A percentile compares a stretch with the other conserved stretches of the same genome.
phyloP scores from a whole-genome alignment of 1,140 invertebrate species.

The Scaptodrosophila lebanonensis region DNA sequence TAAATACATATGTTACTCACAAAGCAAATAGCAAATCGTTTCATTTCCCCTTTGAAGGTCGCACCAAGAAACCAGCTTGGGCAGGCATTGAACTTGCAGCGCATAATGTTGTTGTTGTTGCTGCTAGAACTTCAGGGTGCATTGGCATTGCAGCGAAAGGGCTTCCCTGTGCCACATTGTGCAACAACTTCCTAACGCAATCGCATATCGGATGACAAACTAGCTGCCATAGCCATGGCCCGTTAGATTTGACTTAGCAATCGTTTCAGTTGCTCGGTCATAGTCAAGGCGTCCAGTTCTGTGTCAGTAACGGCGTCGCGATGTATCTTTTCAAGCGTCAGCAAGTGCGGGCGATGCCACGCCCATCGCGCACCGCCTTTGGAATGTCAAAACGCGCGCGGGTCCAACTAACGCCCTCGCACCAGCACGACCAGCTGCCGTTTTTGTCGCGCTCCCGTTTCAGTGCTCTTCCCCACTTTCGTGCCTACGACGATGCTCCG shows the following conservation, averaged over 20 bases:
- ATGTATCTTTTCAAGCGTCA: slow-evolving; percentile 63
- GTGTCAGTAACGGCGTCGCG: slow-evolving; percentile 2
- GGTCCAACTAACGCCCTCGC: slow-evolving; percentile 51
- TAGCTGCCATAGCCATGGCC: background rate
- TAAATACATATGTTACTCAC: slow-evolving; percentile 27
- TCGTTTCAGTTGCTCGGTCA: slow-evolving; percentile 32
- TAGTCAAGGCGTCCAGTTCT: slow-evolving; percentile 34
- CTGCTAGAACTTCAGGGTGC: slow-evolving; percentile 19
- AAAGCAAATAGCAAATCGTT: slow-evolving; percentile 1
- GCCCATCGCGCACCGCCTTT: slow-evolving; percentile 57
- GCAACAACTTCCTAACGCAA: no score
- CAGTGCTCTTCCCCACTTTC: slow-evolving; percentile 69
- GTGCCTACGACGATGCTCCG: slow-evolving; percentile 49
- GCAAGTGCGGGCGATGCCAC: slow-evolving; percentile 44
- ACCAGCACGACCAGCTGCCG: slow-evolving; percentile 67
- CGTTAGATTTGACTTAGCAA: slow-evolving; percentile 42
- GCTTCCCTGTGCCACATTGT: slow-evolving; percentile 36
- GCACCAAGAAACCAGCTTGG: slow-evolving; percentile 1
- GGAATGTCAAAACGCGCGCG: slow-evolving; percentile 48
- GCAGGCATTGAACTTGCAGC: slow-evolving; percentile 57
- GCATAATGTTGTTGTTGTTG: background rate
- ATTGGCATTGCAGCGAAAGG: slow-evolving; percentile 61
- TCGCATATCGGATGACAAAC: slow-evolving; percentile 44
- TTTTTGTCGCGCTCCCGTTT: slow-evolving; percentile 64
- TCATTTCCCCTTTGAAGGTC: slow-evolving; percentile 30